Percentiles rank a stretch among this genome's conserved stretches.
Evolutionary conservation across 2,888 invertebrate genomes (phyloP).

Genomic region (Amphimallon solstitiale): DNA sequence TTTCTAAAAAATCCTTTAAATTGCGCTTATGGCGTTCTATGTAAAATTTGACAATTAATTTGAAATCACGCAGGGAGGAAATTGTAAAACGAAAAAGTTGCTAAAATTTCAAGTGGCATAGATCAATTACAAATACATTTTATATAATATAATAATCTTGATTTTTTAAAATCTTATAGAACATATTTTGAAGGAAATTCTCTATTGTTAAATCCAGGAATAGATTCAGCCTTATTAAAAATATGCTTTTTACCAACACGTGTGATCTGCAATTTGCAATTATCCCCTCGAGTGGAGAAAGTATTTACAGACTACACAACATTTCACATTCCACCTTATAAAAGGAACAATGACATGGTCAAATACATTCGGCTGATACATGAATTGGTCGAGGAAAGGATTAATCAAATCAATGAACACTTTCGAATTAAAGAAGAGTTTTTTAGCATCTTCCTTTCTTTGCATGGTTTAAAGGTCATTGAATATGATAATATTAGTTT

Average conservation of each 20-base stretch:
- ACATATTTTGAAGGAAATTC: slow-evolving; percentile 28
- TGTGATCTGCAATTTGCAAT: slow-evolving; percentile 62
- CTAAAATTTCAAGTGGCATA: no score
- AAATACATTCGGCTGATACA: slow-evolving; percentile 70
- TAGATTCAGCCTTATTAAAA: slow-evolving; percentile 53
- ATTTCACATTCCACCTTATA: slow-evolving; percentile 64
- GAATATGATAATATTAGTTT: slow-evolving; percentile 65
- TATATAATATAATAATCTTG: no score
- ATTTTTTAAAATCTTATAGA: neutral
- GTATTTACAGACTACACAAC: slow-evolving; percentile 61
- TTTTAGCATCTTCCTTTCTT: slow-evolving; percentile 60
- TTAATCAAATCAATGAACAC: slow-evolving; percentile 54
- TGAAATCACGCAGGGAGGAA: no score
- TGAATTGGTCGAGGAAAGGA: slow-evolving; percentile 66
- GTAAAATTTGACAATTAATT: no score
- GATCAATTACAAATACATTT: no score
- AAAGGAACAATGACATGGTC: slow-evolving; percentile 61
- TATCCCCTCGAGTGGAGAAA: slow-evolving; percentile 66
- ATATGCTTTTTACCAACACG: slow-evolving; percentile 53
- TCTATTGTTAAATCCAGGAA: slow-evolving; percentile 34
- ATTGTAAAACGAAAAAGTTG: no score
- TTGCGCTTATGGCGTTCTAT: no score
- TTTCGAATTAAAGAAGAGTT: slow-evolving; percentile 64
- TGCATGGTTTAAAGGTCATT: slow-evolving; percentile 61
- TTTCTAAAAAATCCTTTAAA: no score